Conservation (phyloP, 1,140 invertebrate species). For the Glossosoma conforme region DNA sequence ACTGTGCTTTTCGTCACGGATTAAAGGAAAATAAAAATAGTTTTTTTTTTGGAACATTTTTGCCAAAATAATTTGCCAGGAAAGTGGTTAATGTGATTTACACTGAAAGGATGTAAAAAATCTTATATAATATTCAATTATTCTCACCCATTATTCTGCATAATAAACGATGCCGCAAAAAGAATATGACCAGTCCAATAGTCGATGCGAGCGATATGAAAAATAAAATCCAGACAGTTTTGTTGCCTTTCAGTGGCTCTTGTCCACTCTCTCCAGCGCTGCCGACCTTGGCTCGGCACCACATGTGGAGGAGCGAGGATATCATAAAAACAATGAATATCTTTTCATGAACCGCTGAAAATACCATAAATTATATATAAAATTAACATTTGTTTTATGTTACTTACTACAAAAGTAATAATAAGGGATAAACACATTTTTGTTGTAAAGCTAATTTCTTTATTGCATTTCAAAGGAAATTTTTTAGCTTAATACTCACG, state of each 20-base stretch:
- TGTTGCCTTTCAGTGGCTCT: conserved; percentile 41
- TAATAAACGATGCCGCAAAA: conserved; percentile 78
- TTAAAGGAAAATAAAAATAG: too few species aligned
- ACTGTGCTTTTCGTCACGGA: too few species aligned
- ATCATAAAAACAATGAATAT: conserved; percentile 91
- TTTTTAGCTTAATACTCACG: conserved; percentile 59
- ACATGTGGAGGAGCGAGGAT: conserved; percentile 79
- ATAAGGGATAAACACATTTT: conserved; percentile 8
- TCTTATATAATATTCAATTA: too few species aligned
- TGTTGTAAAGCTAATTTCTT: background rate
- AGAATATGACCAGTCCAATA: conserved; percentile 76
- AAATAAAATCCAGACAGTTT: conserved; percentile 59
- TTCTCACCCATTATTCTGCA: conserved; percentile 82
- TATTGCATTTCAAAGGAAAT: background rate
- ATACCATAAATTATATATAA: conserved; percentile 27
- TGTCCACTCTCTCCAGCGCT: conserved; percentile 40
- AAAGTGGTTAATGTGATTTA: too few species aligned
- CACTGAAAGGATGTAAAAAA: too few species aligned
- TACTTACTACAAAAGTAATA: conserved; percentile 9
- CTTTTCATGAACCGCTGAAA: conserved; percentile 85
- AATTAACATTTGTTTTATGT: too few species aligned
- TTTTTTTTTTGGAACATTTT: too few species aligned
- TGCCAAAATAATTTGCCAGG: too few species aligned
- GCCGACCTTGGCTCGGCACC: conserved; percentile 53
- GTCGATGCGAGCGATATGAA: conserved; percentile 71